Evolutionary conservation across 2,113 vertebrate genomes (phyloP), one percentile per base, ranked within the genome.

Genomic region (Podiceps cristatus): DNA sequence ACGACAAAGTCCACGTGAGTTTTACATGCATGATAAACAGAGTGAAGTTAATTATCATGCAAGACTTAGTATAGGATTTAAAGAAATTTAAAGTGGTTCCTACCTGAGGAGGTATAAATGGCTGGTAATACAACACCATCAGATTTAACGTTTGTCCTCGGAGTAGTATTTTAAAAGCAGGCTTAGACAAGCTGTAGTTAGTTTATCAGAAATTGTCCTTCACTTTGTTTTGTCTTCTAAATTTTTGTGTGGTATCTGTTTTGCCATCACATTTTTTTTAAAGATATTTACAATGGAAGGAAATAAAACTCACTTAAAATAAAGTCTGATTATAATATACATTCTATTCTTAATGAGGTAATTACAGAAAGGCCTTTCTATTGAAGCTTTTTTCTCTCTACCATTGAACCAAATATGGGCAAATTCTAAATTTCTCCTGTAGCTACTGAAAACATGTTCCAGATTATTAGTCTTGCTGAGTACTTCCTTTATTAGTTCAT

Each of bases 291-390:
- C 23, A 80, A 44, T 2, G 9, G 42, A 84, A 84, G 77, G 72
- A 94, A 89, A 77, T 56, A 83, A 90, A 86, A 69, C 42, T 84
- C 44, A 88, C 40, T 86, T 83, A 91, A 89, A 56, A 31, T 78
- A 10, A 55, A 85, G 42, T 47, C 66, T 80, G 33, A 63, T 8
- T 62, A 11, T n/a, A 75, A 49, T 13, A 81, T 56, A 52, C 6
- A 64, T 78, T 69, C 80, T 81, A 12, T 77, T 73, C 42, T 73
- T 40, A 47, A 44, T 85, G 44, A 86, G 31, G 5, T 40, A 67
- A 20, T 53, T 60, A 42, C 23, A 16, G 81, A 68, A 85, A 93
- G 7, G 9, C 50, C 55, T 77, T 77, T 33, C 66, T 50, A 42
- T 8, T 37, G 24, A 69, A 82, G 73, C 2, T 20, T 71, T 71